These are phyloP conservation scores for Rhinogobius similis DNA, from an alignment of 2,113 vertebrate genomes.

Conservation along the genomic window DNA sequence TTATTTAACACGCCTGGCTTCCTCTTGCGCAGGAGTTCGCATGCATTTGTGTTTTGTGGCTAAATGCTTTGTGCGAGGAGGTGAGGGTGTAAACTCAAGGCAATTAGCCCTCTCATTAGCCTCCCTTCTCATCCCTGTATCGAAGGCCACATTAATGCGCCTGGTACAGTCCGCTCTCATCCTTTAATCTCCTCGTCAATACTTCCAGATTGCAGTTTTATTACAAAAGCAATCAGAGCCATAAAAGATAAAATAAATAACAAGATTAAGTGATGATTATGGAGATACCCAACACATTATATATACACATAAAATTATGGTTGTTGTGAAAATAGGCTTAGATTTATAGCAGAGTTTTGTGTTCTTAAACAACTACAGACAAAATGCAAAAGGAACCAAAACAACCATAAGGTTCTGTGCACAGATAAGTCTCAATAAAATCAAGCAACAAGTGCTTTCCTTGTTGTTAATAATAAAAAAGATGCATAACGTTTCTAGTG, in stretches of 20 bases:
- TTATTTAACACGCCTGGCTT: background rate
- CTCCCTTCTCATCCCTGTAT: background rate
- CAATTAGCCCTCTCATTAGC: slow-evolving; percentile 7
- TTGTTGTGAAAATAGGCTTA: slow-evolving; percentile 12
- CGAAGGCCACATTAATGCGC: background rate
- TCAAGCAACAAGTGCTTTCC: too few species aligned
- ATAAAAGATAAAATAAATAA: slow-evolving; percentile 36
- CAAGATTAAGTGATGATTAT: slow-evolving; percentile 13
- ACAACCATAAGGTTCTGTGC: background rate
- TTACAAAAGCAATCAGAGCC: slow-evolving; percentile 5
- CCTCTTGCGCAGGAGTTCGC: background rate
- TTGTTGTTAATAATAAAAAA: too few species aligned
- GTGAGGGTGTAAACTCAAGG: slow-evolving; percentile 7
- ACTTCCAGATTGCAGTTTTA: slow-evolving; percentile 20
- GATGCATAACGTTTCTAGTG: too few species aligned
- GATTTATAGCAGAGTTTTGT: background rate
- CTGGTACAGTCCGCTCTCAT: slow-evolving; percentile 10
- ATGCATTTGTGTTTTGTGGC: background rate
- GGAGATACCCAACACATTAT: slow-evolving; percentile 25
- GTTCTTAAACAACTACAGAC: background rate
- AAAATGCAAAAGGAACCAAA: background rate
- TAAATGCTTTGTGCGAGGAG: slow-evolving; percentile 5
- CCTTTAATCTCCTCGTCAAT: slow-evolving; percentile 6
- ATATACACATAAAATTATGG: slow-evolving; percentile 23
- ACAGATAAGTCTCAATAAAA: background rate